Percentiles rank a stretch among this genome's conserved stretches.
Evolutionary conservation across 2,888 invertebrate species (phyloP).

Genomic region (Ophion costatus): DNA sequence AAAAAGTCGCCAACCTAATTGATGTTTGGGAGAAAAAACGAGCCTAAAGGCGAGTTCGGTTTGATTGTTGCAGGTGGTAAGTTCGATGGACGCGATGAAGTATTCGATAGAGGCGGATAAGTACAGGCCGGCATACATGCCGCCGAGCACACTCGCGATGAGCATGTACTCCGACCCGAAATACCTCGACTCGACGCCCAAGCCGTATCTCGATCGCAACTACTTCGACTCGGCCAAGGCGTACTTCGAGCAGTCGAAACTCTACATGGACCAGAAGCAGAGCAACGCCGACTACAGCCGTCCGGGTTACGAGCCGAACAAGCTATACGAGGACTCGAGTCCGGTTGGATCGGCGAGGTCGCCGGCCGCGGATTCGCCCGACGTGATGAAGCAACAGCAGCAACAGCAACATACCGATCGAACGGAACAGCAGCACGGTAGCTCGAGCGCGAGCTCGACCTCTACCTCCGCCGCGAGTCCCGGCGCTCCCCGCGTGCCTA

Average conservation of each 20-base stretch:
- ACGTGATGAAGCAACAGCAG: slow-evolving; percentile 73
- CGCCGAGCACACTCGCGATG: slow-evolving; percentile 86
- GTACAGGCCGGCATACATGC: slow-evolving; percentile 89
- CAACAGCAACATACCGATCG: slow-evolving; percentile 25
- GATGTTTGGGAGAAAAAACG: slow-evolving; percentile 32
- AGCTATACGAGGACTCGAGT: slow-evolving; percentile 86
- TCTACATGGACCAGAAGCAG: slow-evolving; percentile 89
- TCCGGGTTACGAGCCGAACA: slow-evolving; percentile 88
- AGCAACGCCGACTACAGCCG: slow-evolving; percentile 88
- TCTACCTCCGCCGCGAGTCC: slow-evolving; percentile 86
- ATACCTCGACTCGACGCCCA: slow-evolving; percentile 86
- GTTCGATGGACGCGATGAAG: slow-evolving; percentile 91
- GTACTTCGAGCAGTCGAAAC: slow-evolving; percentile 88
- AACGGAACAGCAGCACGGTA: slow-evolving; percentile 78
- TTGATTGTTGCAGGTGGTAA: slow-evolving; percentile 87
- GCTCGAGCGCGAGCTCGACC: slow-evolving; percentile 83
- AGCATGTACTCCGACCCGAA: slow-evolving; percentile 91
- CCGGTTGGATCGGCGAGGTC: slow-evolving; percentile 84
- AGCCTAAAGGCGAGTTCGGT: slow-evolving; percentile 17
- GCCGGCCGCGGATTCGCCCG: slow-evolving; percentile 84
- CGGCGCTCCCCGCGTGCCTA: slow-evolving; percentile 80
- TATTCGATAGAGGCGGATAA: slow-evolving; percentile 92
- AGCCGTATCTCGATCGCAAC: slow-evolving; percentile 86
- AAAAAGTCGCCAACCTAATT: too few species aligned
- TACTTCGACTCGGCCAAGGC: slow-evolving; percentile 91